Evolutionary conservation across 2,113 vertebrate genomes (phyloP).

Genomic region (Lasiurus cinereus): DNA sequence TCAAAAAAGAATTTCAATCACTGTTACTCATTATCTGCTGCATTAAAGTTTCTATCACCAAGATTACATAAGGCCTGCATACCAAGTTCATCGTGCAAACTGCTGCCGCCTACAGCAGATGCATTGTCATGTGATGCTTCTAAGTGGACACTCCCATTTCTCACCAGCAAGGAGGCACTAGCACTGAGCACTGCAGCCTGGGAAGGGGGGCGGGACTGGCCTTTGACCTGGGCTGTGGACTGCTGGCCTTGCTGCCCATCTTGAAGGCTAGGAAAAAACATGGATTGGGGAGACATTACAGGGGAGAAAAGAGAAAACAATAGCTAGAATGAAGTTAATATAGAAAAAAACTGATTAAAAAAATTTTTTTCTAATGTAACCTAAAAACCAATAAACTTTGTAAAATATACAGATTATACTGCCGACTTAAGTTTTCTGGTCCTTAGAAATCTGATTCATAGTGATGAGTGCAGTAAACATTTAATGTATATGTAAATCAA

Average conservation of each 20-base stretch:
- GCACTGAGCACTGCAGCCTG: slow-evolving; percentile 97
- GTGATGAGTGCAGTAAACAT: background rate
- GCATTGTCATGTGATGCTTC: slow-evolving; percentile 97
- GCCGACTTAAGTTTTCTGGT: background rate
- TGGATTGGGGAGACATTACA: slow-evolving; percentile 87
- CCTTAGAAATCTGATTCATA: slow-evolving; percentile 20
- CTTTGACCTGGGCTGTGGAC: slow-evolving; percentile 95
- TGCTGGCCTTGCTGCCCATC: slow-evolving; percentile 98
- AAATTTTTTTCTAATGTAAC: slow-evolving; percentile 48
- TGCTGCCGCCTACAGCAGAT: slow-evolving; percentile 95
- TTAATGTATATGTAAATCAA: background rate
- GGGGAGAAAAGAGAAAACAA: slow-evolving; percentile 86
- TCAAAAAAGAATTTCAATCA: slow-evolving; percentile 69
- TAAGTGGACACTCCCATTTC: slow-evolving; percentile 98
- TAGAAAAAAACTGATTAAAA: slow-evolving; percentile 78
- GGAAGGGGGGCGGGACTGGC: slow-evolving; percentile 95
- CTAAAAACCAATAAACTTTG: slow-evolving; percentile 62
- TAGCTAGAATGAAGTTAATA: slow-evolving; percentile 85
- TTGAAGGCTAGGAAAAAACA: slow-evolving; percentile 96
- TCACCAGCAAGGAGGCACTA: slow-evolving; percentile 99
- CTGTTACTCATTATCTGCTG: slow-evolving; percentile 79
- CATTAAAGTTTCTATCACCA: slow-evolving; percentile 85
- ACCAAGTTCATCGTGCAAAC: slow-evolving; percentile 98
- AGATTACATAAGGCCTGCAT: slow-evolving; percentile 91
- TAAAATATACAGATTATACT: slow-evolving; percentile 45